phyloP scores from a whole-genome alignment of 2,113 vertebrate species.

The Brachionichthys hirsutus region DNA sequence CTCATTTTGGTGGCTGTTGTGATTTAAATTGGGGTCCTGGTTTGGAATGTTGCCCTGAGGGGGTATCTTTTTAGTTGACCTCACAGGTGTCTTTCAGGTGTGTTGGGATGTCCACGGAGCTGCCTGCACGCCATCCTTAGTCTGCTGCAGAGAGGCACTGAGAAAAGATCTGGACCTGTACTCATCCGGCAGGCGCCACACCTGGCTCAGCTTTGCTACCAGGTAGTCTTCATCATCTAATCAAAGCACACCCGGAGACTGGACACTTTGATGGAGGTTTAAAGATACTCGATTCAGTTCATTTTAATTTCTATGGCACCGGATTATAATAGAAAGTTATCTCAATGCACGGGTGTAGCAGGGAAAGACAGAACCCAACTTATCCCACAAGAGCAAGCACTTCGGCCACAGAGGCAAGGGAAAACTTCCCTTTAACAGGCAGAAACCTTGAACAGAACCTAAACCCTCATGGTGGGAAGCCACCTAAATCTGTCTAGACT shows the following conservation, averaged over 20 bases:
- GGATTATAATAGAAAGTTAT: no score
- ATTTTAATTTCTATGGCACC: no score
- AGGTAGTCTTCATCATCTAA: slow-evolving; percentile 76
- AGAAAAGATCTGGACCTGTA: slow-evolving; percentile 85
- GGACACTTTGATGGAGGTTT: no score
- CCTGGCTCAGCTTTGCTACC: slow-evolving; percentile 95
- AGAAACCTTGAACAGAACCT: no score
- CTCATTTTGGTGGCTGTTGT: background rate
- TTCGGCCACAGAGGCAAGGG: no score
- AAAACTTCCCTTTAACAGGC: no score
- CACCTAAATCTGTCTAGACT: no score
- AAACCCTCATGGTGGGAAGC: no score
- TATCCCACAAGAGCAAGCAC: no score
- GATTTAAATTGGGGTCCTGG: background rate
- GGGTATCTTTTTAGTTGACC: background rate
- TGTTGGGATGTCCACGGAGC: slow-evolving; percentile 92
- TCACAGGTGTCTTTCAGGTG: slow-evolving; percentile 75
- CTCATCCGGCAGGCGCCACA: slow-evolving; percentile 88
- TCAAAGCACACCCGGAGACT: background rate
- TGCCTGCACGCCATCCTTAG: slow-evolving; percentile 96
- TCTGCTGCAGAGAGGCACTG: slow-evolving; percentile 89
- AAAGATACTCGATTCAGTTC: no score
- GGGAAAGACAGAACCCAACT: no score
- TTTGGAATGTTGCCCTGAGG: background rate
- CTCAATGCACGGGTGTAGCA: no score